Percentiles rank a stretch among this genome's conserved stretches.
phyloP scores from a whole-genome alignment of 2,797 vertebrate species.

The Chiloscyllium punctatum region DNA sequence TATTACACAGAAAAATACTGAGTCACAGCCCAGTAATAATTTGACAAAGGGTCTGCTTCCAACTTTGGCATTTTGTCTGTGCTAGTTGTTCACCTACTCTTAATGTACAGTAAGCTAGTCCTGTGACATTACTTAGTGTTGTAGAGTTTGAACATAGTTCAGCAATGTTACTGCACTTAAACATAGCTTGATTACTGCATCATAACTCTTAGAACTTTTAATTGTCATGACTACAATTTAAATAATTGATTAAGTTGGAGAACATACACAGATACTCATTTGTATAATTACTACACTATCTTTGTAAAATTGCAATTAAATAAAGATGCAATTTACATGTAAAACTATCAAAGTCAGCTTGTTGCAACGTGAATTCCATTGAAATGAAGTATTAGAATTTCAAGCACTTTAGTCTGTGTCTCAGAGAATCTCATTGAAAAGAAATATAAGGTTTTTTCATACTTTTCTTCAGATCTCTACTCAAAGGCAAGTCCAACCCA shows the following conservation, averaged over 20 bases:
- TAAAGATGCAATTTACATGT: conserved; percentile 11
- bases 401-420: neutral
- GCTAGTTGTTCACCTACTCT: neutral
- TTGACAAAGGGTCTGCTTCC: neutral
- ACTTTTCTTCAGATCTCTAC: no score
- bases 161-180: neutral
- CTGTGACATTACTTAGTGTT: neutral
- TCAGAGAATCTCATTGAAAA: neutral
- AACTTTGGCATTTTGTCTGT: neutral
- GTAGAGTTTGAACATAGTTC: neutral
- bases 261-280: neutral
- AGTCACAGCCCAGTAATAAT: neutral
- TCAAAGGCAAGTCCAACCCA: no score
- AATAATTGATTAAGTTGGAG: neutral
- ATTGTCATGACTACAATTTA: neutral
- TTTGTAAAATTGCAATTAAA: neutral
- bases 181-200: neutral
- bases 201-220: neutral
- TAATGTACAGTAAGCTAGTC: neutral
- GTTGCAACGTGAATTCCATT: neutral
- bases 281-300: neutral
- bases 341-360: neutral
- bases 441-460: neutral
- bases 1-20: neutral
- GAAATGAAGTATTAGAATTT: neutral